phyloP scores from a whole-genome alignment of 2,113 vertebrate species.

The Potamarius usumacintae region DNA sequence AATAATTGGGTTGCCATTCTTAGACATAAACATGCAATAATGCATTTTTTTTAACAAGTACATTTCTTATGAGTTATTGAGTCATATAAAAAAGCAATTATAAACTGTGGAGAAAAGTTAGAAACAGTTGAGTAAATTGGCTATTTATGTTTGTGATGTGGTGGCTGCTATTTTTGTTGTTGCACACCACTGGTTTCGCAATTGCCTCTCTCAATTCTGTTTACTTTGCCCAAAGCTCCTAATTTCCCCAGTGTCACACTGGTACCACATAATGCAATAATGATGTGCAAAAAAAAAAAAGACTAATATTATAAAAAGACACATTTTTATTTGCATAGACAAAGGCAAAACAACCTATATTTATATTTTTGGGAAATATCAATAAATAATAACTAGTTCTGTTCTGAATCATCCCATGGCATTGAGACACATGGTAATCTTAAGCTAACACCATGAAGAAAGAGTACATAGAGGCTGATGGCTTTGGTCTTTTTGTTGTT shows the following conservation, averaged over 20 bases:
- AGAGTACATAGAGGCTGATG: conserved; percentile 58
- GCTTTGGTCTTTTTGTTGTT: conserved; percentile 52
- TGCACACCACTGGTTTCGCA: conserved; percentile 79
- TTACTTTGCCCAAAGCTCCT: conserved; percentile 77
- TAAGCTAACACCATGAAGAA: background rate
- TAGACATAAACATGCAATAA: conserved; percentile 41
- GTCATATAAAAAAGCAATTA: conserved; percentile 55
- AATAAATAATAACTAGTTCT: conserved; percentile 19
- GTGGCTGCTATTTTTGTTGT: conserved; percentile 70
- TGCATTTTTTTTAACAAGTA: conserved; percentile 43
- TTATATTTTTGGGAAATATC: background rate
- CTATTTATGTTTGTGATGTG: conserved; percentile 83
- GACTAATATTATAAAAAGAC: conserved; percentile 9
- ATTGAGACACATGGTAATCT: background rate
- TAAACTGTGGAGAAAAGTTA: conserved; percentile 41
- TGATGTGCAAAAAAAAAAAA: background rate
- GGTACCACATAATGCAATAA: conserved; percentile 40
- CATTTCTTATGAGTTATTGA: conserved; percentile 53
- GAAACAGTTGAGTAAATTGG: conserved; percentile 69
- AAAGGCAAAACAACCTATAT: conserved; percentile 6
- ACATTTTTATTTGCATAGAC: conserved; percentile 30
- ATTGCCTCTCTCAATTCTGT: conserved; percentile 71
- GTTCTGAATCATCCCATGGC: background rate
- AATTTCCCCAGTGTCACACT: conserved; percentile 49
- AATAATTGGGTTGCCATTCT: conserved; percentile 49